Base-by-base conservation (phyloP, 2,113 vertebrate species). In the Elephas maximus region DNA sequence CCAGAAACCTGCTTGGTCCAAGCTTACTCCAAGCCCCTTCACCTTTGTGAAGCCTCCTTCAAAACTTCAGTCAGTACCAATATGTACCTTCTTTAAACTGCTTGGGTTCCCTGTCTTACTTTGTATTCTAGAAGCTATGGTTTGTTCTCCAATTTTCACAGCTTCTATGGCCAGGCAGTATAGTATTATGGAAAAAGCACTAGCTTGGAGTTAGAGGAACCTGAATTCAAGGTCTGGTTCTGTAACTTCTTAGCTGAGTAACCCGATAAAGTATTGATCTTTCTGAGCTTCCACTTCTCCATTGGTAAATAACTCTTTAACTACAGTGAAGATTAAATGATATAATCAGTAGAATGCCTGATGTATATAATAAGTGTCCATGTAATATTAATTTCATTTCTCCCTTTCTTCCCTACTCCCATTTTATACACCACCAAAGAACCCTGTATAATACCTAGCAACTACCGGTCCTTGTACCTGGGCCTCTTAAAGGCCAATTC, bases 111-210 rank as follows among this genome's bases (percentile, higher is more conserved):
- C 2, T 2, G 10, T 8, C 60, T 5, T 44, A 20, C n/a, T 44
- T 28, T n/a, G 45, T 1, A 6, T 10, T 53, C 45, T 8, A 12
- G 41, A 63, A 63, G 41, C 11, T 2, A 37, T 0, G 0, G n/a
- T 15, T 14, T 41, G 51, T 23, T 51, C 44, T 30, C 44, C 18
- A 9, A 76, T 2, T 33, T 20, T 45, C 33, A 26, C 0, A 15
- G 88, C 33, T 21, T n/a, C 53, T 44, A 33, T 8, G 76, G 4
- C 21, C 28, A 53, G 44, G 10, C 5, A 17, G 67, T 3, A 6
- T 11, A 30, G 0, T 1, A 18, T 24, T 93, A 51, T 0, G 18
- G 12, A n/a, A 51, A 21, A 37, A 63, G 3, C 8, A 10, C 17
- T 3, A 14, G 57, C 21, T 23, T 24, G 33, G 44, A 76, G 28